Evolutionary conservation across 2,888 invertebrate species (phyloP).

Genomic region (Tenthredo amoena): DNA sequence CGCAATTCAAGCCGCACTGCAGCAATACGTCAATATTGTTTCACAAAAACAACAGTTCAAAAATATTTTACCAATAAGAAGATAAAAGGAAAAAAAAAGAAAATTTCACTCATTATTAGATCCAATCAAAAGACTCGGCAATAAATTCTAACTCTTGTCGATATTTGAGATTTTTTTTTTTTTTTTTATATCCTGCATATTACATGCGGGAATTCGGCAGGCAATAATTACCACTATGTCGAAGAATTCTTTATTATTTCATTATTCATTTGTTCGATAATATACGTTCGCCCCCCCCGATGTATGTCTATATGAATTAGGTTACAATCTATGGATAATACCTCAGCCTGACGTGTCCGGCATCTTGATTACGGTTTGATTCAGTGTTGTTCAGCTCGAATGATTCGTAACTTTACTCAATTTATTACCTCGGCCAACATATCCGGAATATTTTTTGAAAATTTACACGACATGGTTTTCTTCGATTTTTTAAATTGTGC

Average conservation of each 20-base stretch:
- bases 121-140: not conserved
- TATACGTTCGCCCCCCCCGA: not conserved
- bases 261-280: too few relatives aligned
- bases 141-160: not conserved
- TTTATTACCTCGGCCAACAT: too few relatives aligned
- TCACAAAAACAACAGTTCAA: not conserved
- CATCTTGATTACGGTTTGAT: not conserved
- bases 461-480: not conserved
- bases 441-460: not conserved
- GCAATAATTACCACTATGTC: not conserved
- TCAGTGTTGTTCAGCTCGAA: not conserved
- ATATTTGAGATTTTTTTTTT: not conserved
- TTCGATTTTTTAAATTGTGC: not conserved
- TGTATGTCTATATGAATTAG: not conserved
- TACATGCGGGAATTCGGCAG: not conserved
- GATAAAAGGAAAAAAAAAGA: not conserved
- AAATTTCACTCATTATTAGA: not conserved
- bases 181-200: not conserved
- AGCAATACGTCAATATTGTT: not conserved
- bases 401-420: too few relatives aligned
- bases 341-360: not conserved
- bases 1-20: not conserved
- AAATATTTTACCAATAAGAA: not conserved
- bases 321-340: conserved; percentile 15
- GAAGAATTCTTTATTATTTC: not conserved